phyloP scores from a whole-genome alignment of 2,113 vertebrate genomes.

The Potamarius usumacintae region DNA sequence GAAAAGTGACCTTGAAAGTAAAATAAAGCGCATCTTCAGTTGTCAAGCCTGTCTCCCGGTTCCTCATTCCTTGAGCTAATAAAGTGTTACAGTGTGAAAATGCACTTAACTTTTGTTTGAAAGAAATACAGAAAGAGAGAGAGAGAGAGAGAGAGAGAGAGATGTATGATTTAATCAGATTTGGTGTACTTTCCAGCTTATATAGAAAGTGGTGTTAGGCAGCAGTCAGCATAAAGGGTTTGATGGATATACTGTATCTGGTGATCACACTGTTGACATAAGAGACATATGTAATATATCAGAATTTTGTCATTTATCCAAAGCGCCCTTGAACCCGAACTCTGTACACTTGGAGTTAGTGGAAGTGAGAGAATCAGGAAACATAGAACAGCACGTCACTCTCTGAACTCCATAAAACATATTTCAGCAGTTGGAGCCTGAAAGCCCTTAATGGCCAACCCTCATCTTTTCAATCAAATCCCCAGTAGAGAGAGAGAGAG shows the following conservation, averaged over 20 bases:
- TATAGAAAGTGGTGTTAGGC: background rate
- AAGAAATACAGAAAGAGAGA: background rate
- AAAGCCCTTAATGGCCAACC: slow-evolving; percentile 15
- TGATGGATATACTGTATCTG: background rate
- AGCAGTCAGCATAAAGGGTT: background rate
- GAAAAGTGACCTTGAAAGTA: no score
- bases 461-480: slow-evolving; percentile 2
- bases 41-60: no score
- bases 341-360: background rate
- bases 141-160: background rate
- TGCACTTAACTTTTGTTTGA: background rate
- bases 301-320: background rate
- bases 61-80: no score
- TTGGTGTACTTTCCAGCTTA: background rate
- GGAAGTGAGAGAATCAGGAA: background rate
- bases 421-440: slow-evolving; percentile 11
- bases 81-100: background rate
- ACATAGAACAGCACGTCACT: slow-evolving; percentile 3
- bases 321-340: background rate
- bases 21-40: no score
- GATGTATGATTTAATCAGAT: background rate
- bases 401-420: background rate
- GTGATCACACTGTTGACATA: background rate
- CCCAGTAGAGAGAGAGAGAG: background rate
- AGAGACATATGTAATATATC: background rate